Evolutionary conservation across 1,140 invertebrate species (phyloP).

Genomic region (Drosophila oshimai): DNA sequence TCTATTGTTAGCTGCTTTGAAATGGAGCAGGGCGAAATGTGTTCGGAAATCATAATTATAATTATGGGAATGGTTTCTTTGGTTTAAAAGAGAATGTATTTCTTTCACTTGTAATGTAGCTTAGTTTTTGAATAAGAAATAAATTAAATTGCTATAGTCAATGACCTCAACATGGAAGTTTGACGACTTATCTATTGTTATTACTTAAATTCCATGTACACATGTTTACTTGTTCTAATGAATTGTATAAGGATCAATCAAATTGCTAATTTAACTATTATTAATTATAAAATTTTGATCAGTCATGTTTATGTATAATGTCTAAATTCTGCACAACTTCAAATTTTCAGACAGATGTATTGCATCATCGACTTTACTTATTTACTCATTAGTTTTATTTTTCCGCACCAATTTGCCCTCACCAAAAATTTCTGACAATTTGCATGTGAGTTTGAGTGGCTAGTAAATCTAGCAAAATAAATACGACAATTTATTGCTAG

Average conservation of each 20-base stretch:
- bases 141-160: conserved; percentile 1
- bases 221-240: neutral
- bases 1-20: conserved; percentile 17
- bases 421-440: neutral
- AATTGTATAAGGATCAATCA: neutral
- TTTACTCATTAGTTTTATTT: conserved; percentile 8
- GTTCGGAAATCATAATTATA: conserved; percentile 22
- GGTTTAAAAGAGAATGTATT: conserved; percentile 29
- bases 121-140: conserved; percentile 1
- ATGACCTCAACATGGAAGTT: neutral
- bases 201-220: too few species aligned
- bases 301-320: neutral
- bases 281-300: neutral
- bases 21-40: conserved; percentile 29
- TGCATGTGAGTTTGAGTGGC: neutral
- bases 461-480: neutral
- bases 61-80: conserved; percentile 32
- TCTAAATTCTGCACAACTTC: neutral
- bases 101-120: conserved; percentile 1
- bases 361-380: conserved; percentile 1
- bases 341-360: neutral
- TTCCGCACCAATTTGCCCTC: conserved; percentile 22
- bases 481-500: conserved; percentile 42
- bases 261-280: neutral
- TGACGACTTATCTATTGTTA: neutral